A percentile compares a stretch with the other conserved stretches of the same genome.
These are phyloP conservation scores for Phyllostomus hastatus DNA, from an alignment of 2,113 vertebrate genomes.

Conservation along the genomic window DNA sequence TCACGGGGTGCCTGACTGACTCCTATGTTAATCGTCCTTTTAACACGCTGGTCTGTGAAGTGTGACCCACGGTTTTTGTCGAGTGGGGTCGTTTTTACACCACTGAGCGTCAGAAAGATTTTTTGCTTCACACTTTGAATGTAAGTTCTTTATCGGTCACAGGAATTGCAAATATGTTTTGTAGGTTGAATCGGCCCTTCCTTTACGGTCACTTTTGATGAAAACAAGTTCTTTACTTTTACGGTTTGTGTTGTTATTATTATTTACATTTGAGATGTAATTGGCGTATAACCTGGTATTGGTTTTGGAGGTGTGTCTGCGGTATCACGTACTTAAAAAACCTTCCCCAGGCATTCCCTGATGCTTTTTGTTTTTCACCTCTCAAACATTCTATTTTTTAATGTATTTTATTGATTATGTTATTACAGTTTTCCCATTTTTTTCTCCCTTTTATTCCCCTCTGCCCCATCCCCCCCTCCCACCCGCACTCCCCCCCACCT, in stretches of 20 bases:
- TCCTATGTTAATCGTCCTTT: fast-evolving
- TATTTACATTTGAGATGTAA: too few relatives aligned
- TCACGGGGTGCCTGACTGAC: fast-evolving
- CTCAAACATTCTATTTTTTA: too few relatives aligned
- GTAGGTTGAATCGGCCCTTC: neutral
- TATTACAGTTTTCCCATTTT: too few relatives aligned
- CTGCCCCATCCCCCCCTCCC: too few relatives aligned
- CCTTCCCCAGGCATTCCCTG: neutral
- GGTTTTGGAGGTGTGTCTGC: neutral
- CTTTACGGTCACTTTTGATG: neutral
- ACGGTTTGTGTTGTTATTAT: too few relatives aligned
- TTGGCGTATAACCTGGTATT: fast-evolving
- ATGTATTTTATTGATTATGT: too few relatives aligned
- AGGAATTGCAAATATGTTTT: neutral
- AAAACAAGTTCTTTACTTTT: neutral
- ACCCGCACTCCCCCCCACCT: too few relatives aligned
- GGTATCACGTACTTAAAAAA: neutral
- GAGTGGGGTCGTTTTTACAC: fast-evolving
- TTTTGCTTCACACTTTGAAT: neutral
- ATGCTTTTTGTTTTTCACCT: too few relatives aligned
- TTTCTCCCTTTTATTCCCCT: too few relatives aligned
- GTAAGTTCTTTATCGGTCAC: neutral
- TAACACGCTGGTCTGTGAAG: fast-evolving
- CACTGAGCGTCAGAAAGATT: neutral
- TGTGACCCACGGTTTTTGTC: fast-evolving